Evolutionary conservation across 2,113 vertebrate genomes (phyloP).

Genomic region (Piprites chloris): DNA sequence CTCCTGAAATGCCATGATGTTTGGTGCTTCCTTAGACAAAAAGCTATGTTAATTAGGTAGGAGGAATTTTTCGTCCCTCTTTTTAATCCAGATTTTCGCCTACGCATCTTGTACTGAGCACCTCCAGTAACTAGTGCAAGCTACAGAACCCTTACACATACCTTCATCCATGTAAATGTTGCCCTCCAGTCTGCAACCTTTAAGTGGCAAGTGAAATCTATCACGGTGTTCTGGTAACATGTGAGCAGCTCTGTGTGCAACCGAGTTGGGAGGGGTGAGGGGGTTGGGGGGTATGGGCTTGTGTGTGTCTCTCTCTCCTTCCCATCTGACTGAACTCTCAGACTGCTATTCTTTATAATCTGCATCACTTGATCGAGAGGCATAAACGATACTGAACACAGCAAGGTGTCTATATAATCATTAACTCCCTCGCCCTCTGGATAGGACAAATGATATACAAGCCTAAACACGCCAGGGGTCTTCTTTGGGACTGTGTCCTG

Average conservation of each 20-base stretch:
- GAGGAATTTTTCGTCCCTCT: slow-evolving; percentile 42
- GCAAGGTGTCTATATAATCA: slow-evolving; percentile 62
- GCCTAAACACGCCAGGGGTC: slow-evolving; percentile 59
- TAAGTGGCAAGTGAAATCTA: slow-evolving; percentile 57
- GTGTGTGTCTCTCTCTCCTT: neutral
- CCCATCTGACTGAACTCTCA: slow-evolving; percentile 44
- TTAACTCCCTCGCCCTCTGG: slow-evolving; percentile 68
- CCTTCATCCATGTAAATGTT: slow-evolving; percentile 62
- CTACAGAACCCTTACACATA: neutral
- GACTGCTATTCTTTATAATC: slow-evolving; percentile 63
- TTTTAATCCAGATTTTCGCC: slow-evolving; percentile 54
- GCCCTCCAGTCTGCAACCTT: slow-evolving; percentile 30
- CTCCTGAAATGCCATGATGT: slow-evolving; percentile 75
- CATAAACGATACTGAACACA: slow-evolving; percentile 53
- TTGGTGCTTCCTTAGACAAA: slow-evolving; percentile 70
- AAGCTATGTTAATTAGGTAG: slow-evolving; percentile 72
- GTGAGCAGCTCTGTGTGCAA: slow-evolving; percentile 11
- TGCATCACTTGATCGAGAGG: slow-evolving; percentile 68
- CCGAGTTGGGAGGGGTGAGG: neutral
- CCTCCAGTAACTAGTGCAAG: slow-evolving; percentile 26
- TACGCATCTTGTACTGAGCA: neutral
- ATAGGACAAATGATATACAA: slow-evolving; percentile 61
- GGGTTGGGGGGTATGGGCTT: neutral
- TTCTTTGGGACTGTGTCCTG: slow-evolving; percentile 61
- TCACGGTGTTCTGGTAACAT: slow-evolving; percentile 40